phyloP scores from a whole-genome alignment of 2,113 vertebrate genomes.

The Alces alces region DNA sequence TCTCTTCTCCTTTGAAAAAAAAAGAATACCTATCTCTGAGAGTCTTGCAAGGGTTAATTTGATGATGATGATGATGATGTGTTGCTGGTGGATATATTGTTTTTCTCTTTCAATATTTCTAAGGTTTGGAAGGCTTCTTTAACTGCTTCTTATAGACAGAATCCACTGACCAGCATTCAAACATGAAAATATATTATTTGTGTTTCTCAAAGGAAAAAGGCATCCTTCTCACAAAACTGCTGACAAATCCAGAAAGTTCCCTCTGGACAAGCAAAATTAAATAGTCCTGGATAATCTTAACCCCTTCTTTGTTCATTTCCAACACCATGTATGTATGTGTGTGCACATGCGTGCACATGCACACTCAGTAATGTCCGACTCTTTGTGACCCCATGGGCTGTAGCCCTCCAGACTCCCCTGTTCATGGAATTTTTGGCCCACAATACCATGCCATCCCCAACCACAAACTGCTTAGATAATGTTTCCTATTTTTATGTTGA shows the following conservation, averaged over 20 bases:
- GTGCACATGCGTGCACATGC: neutral
- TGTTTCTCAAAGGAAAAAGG: conserved; percentile 19
- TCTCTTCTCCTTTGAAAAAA: neutral
- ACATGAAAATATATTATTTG: neutral
- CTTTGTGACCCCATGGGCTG: neutral
- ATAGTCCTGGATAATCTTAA: neutral
- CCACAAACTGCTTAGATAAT: neutral
- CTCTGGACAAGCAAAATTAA: neutral
- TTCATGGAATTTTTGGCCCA: neutral
- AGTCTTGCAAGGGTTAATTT: neutral
- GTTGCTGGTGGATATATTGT: neutral
- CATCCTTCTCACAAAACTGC: neutral
- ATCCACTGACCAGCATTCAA: neutral
- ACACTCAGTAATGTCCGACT: neutral
- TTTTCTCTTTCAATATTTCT: neutral
- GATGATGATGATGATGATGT: neutral
- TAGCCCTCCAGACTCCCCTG: neutral
- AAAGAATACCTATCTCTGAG: neutral
- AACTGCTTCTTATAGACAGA: neutral
- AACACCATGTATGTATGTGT: neutral
- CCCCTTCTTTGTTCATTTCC: neutral
- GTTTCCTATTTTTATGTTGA: neutral
- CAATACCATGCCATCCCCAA: neutral
- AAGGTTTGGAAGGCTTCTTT: neutral
- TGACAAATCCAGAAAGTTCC: neutral